Conservation (phyloP, 2,113 vertebrate genomes). For the Cichladusa arquata region DNA sequence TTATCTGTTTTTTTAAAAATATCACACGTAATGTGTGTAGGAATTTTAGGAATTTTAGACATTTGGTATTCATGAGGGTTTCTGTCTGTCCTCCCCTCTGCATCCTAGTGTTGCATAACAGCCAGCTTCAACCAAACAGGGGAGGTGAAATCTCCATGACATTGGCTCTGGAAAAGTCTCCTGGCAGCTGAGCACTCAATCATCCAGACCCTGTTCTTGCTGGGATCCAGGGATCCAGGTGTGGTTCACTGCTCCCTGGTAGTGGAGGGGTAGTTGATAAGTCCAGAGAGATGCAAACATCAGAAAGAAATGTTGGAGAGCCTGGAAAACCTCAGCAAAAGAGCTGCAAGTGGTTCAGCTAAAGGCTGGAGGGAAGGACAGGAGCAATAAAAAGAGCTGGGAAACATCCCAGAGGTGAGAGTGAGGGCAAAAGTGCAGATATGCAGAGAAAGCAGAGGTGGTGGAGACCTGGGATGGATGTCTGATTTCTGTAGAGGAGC, state of each 20-base stretch:
- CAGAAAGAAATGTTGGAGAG: neutral
- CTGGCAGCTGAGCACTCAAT: neutral
- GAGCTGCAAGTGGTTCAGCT: neutral
- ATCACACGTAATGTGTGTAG: accelerated
- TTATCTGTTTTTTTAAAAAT: neutral
- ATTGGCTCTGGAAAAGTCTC: neutral
- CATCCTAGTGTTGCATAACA: neutral
- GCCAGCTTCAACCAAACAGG: neutral
- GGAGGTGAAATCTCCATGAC: neutral
- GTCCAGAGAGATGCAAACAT: neutral
- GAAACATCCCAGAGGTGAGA: neutral
- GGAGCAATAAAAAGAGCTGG: neutral
- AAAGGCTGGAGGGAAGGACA: neutral
- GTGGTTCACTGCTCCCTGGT: accelerated
- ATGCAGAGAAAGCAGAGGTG: neutral
- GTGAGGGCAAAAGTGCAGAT: neutral
- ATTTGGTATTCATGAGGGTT: neutral
- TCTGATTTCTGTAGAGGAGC: neutral
- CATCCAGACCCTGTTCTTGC: neutral
- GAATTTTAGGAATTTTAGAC: neutral
- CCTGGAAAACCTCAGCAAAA: neutral
- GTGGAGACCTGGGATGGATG: neutral
- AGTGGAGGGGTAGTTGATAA: neutral
- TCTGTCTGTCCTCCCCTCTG: neutral
- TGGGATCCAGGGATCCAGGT: neutral